Evolutionary conservation across 2,888 invertebrate species (phyloP).

Genomic region (Esperia sulphurella): DNA sequence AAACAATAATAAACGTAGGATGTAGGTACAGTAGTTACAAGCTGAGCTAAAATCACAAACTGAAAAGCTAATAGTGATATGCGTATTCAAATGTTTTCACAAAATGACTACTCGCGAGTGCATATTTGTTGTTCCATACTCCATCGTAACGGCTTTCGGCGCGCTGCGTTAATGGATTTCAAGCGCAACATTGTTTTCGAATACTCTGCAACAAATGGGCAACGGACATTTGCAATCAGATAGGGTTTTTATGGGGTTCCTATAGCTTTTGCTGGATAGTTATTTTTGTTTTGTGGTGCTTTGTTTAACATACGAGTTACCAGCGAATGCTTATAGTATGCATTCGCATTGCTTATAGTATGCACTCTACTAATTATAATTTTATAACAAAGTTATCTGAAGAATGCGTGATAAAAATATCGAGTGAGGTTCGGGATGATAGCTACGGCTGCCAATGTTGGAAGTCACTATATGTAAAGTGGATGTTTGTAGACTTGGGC

Average conservation of each 20-base stretch:
- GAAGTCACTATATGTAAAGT: too few relatives aligned
- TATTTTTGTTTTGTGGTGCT: neutral
- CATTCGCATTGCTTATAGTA: too few relatives aligned
- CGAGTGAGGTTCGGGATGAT: too few relatives aligned
- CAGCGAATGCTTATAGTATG: too few relatives aligned
- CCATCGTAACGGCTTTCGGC: conserved; percentile 45
- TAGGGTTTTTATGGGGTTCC: conserved; percentile 35
- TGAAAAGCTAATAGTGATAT: conserved; percentile 12
- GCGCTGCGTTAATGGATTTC: conserved; percentile 61
- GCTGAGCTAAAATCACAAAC: conserved; percentile 2
- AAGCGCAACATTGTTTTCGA: conserved; percentile 65
- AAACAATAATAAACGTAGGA: too few relatives aligned
- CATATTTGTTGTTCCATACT: conserved; percentile 45
- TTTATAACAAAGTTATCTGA: too few relatives aligned
- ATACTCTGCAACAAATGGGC: conserved; percentile 50
- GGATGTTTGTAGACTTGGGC: too few relatives aligned
- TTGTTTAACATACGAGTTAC: too few relatives aligned
- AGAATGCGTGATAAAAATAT: too few relatives aligned
- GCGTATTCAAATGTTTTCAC: conserved; percentile 12
- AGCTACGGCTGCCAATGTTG: too few relatives aligned
- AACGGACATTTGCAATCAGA: conserved; percentile 40
- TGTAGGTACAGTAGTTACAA: too few relatives aligned
- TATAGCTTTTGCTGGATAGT: neutral
- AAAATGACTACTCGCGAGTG: conserved; percentile 20
- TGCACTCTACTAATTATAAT: too few relatives aligned